These are phyloP conservation scores for Microcebus jonahi DNA, from an alignment of 2,113 vertebrate species.

Conservation along the genomic window DNA sequence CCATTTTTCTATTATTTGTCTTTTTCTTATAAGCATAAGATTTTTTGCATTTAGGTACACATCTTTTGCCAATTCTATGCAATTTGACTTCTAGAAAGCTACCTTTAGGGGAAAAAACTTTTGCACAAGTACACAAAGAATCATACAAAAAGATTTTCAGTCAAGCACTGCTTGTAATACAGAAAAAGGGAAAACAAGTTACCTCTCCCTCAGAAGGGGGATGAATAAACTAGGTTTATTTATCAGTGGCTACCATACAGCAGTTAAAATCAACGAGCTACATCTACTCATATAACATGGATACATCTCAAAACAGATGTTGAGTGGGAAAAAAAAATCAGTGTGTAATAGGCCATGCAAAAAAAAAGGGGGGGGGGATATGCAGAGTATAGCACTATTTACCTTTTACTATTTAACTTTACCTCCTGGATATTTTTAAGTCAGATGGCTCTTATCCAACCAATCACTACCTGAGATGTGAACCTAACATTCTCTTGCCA, in stretches of 20 bases:
- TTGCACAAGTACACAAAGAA: not conserved
- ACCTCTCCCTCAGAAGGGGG: not conserved
- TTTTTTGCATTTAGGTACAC: not conserved
- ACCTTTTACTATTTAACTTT: not conserved
- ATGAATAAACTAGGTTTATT: not conserved
- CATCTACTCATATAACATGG: not conserved
- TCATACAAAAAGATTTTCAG: not conserved
- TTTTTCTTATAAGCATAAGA: slow-evolving; percentile 21
- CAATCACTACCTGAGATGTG: not conserved
- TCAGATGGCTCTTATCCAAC: not conserved
- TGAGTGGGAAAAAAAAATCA: not conserved
- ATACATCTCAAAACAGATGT: not conserved
- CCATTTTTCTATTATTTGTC: not conserved
- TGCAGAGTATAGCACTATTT: not conserved
- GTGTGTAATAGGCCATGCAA: not conserved
- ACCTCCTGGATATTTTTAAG: not conserved
- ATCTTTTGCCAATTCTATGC: not conserved
- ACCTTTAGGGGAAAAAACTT: not conserved
- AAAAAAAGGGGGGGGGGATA: not conserved
- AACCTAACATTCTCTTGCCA: not conserved
- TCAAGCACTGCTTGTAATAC: not conserved
- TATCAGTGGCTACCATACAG: not conserved
- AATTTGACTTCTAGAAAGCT: slow-evolving; percentile 35
- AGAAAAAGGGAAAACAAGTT: not conserved
- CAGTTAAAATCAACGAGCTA: slow-evolving; percentile 18